Conservation (phyloP, 1,140 invertebrate species). For the Micrasema longulum region DNA sequence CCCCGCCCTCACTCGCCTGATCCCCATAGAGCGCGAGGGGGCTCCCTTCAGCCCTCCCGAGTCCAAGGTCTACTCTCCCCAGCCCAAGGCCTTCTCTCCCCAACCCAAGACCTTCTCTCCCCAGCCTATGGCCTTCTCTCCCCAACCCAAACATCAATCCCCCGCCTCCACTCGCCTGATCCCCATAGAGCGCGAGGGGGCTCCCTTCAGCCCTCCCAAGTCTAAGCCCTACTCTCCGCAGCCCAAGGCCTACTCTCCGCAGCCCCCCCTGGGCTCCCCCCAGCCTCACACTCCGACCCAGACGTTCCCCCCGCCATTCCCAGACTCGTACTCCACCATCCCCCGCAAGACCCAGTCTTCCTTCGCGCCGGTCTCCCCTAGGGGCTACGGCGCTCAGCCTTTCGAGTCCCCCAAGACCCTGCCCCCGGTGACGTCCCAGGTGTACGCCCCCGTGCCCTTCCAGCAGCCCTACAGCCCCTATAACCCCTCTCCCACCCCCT, state of each 20-base stretch:
- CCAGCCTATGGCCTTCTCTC: conserved; percentile 26
- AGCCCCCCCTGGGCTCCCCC: conserved; percentile 39
- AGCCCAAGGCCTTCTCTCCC: conserved; percentile 7
- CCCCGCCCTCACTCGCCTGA: conserved; percentile 48
- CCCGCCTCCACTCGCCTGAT: conserved; percentile 49
- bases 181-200: conserved; percentile 36
- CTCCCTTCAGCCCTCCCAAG: conserved; percentile 35
- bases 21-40: conserved; percentile 40
- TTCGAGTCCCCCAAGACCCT: conserved; percentile 11
- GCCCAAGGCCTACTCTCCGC: conserved; percentile 37
- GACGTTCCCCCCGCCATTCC: conserved; percentile 50
- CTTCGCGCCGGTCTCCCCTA: conserved; percentile 33
- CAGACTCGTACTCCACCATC: conserved; percentile 26
- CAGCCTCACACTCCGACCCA: conserved; percentile 47
- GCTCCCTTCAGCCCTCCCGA: conserved; percentile 36
- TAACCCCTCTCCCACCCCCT: conserved; percentile 16
- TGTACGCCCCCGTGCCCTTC: conserved; percentile 43
- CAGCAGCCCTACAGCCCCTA: not conserved
- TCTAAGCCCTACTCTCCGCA: conserved; percentile 37
- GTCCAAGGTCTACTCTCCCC: not conserved
- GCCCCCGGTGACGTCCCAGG: not conserved
- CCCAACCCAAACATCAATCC: conserved; percentile 46
- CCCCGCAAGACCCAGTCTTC: conserved; percentile 20
- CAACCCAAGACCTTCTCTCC: conserved; percentile 13
- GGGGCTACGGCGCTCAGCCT: conserved; percentile 4